Evolutionary conservation across 2,797 vertebrate genomes (phyloP), one percentile per base, ranked within the genome.

Genomic region (Notolepis coatsorum): DNA sequence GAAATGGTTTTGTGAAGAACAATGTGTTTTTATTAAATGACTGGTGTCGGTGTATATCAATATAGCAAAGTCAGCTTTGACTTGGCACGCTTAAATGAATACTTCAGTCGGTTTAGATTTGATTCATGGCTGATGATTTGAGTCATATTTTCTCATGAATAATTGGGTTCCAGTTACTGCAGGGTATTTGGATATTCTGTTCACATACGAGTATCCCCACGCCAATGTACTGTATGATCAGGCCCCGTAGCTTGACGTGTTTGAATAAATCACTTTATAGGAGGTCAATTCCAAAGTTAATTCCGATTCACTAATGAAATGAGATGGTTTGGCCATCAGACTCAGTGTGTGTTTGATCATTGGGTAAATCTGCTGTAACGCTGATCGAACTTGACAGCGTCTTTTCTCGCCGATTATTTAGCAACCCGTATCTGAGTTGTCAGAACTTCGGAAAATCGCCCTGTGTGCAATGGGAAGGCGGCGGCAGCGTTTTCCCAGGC

Each of bases 401-500:
- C 15, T 70, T 65, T 73, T 73, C 42, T 63, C 73, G 68, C 25
- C 50, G 48, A 37, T 71, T 69, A 64, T 76, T 79, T 71, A 76
- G 66, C 62, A 63, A 62, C 21, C 48, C 55, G 61, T 72, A 74
- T 68, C 28, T 21, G 46, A 70, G 71, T 61, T 51, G 69, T 68
- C 45, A 79, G 60, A 60, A 52, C 38, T 80, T 82, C 83, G 75
- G 82, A 73, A 61, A 20, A n/a, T n/a, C n/a, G n/a, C 23, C 7
- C 28, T 74, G 31, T 71, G 1, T 81, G 58, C 60, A 71, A 53
- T 55, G 68, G 8, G 45, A 73, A 33, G 38, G 53, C 62, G 57
- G 51, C 66, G 62, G 65, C 49, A 42, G 43, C 64, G 38, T 81
- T 85, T 79, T 61, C 69, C 72, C 75, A 71, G 55, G 82, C 68